These are phyloP conservation scores for Alfaro cultratus DNA, from an alignment of 2,797 vertebrate species.

Conservation along the genomic window DNA sequence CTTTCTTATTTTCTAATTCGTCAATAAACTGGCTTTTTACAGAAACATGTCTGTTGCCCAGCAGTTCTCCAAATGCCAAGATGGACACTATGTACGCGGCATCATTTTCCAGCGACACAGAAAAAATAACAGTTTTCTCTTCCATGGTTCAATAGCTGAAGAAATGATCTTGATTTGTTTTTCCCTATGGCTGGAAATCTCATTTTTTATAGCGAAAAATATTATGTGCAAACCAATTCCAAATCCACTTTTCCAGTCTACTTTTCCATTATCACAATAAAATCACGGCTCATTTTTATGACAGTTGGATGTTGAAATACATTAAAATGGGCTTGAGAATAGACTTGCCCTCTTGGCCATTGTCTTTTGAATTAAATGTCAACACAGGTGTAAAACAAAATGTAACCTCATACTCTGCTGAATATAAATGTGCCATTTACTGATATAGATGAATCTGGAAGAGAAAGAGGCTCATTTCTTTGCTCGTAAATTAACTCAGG, in stretches of 20 bases:
- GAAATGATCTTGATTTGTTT: slow-evolving; percentile 80
- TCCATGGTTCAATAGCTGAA: slow-evolving; percentile 78
- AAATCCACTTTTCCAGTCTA: slow-evolving; percentile 80
- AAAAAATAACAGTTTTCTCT: slow-evolving; percentile 79
- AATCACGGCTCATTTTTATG: slow-evolving; percentile 76
- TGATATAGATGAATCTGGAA: slow-evolving; percentile 75
- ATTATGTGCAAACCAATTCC: slow-evolving; percentile 80
- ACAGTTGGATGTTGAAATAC: slow-evolving; percentile 74
- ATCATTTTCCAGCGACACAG: slow-evolving; percentile 73
- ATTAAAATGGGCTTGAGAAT: slow-evolving; percentile 75
- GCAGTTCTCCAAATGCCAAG: slow-evolving; percentile 52
- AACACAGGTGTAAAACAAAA: slow-evolving; percentile 83
- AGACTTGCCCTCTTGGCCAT: slow-evolving; percentile 72
- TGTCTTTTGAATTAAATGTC: slow-evolving; percentile 82
- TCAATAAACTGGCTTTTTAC: slow-evolving; percentile 23
- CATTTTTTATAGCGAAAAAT: slow-evolving; percentile 77
- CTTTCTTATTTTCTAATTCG: slow-evolving; percentile 23
- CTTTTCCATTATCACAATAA: slow-evolving; percentile 82
- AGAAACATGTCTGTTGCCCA: slow-evolving; percentile 39
- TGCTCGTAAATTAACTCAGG: slow-evolving; percentile 77
- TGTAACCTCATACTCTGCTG: slow-evolving; percentile 75
- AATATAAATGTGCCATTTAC: slow-evolving; percentile 82
- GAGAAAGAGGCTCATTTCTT: slow-evolving; percentile 70
- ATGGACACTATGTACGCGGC: slow-evolving; percentile 55
- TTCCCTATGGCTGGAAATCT: slow-evolving; percentile 77